phyloP scores from a whole-genome alignment of 1,140 invertebrate species.

The Calliphora vicina region DNA sequence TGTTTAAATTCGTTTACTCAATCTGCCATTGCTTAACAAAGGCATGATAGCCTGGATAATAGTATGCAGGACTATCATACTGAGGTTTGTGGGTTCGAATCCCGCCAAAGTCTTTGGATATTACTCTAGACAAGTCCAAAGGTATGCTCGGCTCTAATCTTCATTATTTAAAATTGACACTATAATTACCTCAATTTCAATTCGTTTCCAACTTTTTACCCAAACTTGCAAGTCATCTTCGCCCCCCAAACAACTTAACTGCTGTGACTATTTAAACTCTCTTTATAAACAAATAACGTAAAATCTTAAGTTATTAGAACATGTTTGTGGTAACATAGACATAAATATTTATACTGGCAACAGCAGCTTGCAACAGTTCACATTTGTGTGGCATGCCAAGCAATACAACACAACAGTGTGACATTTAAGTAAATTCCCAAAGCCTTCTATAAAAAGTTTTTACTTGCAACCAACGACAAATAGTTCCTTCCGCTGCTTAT shows the following conservation, averaged over 20 bases:
- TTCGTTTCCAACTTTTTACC: neutral
- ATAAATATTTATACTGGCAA: neutral
- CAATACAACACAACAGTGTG: neutral
- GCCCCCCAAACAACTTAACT: neutral
- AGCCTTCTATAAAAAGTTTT: conserved; percentile 3
- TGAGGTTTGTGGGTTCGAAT: no score
- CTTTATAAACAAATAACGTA: neutral
- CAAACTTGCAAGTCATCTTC: neutral
- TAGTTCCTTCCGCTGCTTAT: neutral
- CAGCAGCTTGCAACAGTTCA: neutral
- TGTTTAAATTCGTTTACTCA: no score
- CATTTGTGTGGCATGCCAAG: neutral
- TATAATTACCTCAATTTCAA: neutral
- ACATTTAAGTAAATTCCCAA: neutral
- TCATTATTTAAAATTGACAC: no score
- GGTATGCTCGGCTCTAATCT: no score
- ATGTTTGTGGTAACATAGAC: conserved; percentile 1
- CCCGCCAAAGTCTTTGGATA: no score
- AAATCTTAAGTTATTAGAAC: neutral
- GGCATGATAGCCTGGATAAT: no score
- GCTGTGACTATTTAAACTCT: neutral
- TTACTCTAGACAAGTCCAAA: no score
- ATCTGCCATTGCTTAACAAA: no score
- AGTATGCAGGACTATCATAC: no score
- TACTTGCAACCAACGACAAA: neutral